Percentiles rank a stretch among this genome's conserved stretches.
These are phyloP conservation scores for Lacanobia wlatinum DNA, from an alignment of 2,888 invertebrate genomes.

Conservation along the genomic window DNA sequence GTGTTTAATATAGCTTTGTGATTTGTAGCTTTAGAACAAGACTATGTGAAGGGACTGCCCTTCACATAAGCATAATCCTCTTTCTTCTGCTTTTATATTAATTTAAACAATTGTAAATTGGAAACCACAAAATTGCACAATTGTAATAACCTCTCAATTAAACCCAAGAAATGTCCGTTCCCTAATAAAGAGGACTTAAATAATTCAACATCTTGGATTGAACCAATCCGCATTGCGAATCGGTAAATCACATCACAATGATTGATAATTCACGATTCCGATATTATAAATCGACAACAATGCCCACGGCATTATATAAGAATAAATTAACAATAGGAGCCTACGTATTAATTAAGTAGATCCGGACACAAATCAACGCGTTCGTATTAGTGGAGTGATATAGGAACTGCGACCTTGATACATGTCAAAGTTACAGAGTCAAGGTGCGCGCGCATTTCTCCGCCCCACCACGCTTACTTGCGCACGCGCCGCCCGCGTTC, in stretches of 20 bases:
- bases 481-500: slow-evolving; percentile 68
- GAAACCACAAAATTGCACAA: not conserved
- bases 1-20: too few species aligned
- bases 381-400: slow-evolving; percentile 48
- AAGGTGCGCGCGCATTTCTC: slow-evolving; percentile 80
- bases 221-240: slow-evolving; percentile 38
- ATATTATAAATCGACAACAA: slow-evolving; percentile 41
- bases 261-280: slow-evolving; percentile 44
- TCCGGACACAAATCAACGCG: slow-evolving; percentile 64
- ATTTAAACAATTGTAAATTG: too few species aligned
- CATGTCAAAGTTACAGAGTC: slow-evolving; percentile 80
- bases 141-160: not conserved
- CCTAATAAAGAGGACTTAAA: not conserved
- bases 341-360: slow-evolving; percentile 58
- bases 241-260: slow-evolving; percentile 51
- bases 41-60: too few species aligned
- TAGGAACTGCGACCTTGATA: slow-evolving; percentile 73
- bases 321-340: slow-evolving; percentile 54
- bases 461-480: slow-evolving; percentile 75
- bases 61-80: too few species aligned
- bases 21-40: too few species aligned
- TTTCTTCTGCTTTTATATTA: too few species aligned
- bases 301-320: slow-evolving; percentile 23
- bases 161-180: not conserved
- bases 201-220: slow-evolving; percentile 20